Evolutionary conservation across 2,888 invertebrate species (phyloP).

Genomic region (Mythimna albipuncta): DNA sequence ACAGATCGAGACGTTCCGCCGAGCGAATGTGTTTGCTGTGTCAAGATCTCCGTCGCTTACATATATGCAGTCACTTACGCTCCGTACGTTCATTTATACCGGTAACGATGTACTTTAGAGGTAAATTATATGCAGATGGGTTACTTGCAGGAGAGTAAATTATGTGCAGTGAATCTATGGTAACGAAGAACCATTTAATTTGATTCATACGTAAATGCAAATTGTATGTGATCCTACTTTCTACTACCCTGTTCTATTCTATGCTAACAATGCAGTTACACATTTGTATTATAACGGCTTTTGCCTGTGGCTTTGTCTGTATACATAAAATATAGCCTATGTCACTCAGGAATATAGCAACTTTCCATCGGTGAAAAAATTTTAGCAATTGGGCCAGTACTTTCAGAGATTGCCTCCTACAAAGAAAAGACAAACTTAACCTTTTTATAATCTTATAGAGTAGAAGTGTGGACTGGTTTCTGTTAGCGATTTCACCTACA

Average conservation of each 20-base stretch:
- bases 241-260: neutral
- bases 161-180: neutral
- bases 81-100: conserved; percentile 40
- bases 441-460: too few relatives aligned
- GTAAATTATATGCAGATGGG: conserved; percentile 27
- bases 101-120: conserved; percentile 31
- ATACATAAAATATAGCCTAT: too few relatives aligned
- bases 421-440: too few relatives aligned
- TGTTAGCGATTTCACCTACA: too few relatives aligned
- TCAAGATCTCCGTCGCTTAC: conserved; percentile 57
- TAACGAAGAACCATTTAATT: neutral
- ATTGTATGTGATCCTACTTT: neutral
- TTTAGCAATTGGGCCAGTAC: too few relatives aligned
- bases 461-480: too few relatives aligned
- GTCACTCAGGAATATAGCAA: too few relatives aligned
- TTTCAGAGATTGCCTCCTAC: too few relatives aligned
- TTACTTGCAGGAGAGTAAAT: neutral
- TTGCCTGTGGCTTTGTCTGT: too few relatives aligned
- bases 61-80: conserved; percentile 54
- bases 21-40: conserved; percentile 65
- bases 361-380: too few relatives aligned
- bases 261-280: neutral
- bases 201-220: neutral
- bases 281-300: too few relatives aligned
- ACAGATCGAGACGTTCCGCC: conserved; percentile 49